Conservation (phyloP, 64 coral and sea anemone genomes). For the Cladopsammia gracilis region DNA sequence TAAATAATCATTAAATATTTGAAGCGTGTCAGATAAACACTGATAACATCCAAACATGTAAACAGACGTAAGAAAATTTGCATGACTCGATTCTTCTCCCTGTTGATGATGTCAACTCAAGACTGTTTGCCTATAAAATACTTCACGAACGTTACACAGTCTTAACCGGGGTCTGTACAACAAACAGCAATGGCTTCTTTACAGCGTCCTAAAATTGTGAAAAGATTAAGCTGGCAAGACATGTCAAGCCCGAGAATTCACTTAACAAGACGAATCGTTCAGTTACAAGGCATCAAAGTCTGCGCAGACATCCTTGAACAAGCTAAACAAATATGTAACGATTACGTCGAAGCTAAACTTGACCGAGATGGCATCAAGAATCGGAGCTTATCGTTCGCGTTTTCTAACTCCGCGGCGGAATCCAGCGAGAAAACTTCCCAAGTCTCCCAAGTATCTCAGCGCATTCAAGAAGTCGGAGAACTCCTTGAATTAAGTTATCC, state of each 20-base stretch:
- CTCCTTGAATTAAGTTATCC: conserved; percentile 86
- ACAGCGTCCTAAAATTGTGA: conserved; percentile 76
- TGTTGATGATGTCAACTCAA: background rate
- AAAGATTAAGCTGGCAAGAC: conserved; percentile 88
- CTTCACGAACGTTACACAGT: background rate
- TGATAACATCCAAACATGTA: background rate
- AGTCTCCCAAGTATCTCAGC: conserved; percentile 69
- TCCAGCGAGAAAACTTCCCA: conserved; percentile 19
- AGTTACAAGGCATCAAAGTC: conserved; percentile 80
- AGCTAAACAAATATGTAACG: conserved; percentile 80
- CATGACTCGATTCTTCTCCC: background rate
- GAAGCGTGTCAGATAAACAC: conserved; percentile 4
- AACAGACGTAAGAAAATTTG: conserved; percentile 11
- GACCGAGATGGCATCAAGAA: conserved; percentile 75
- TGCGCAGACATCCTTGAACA: conserved; percentile 81
- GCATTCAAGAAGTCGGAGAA: conserved; percentile 82
- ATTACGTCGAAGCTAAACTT: conserved; percentile 82
- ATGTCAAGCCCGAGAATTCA: conserved; percentile 85
- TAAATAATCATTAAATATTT: conserved; percentile 25
- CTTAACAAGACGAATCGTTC: conserved; percentile 84
- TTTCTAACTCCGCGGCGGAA: conserved; percentile 30
- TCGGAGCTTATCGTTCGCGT: conserved; percentile 18
- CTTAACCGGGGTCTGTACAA: background rate
- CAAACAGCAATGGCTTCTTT: conserved; percentile 58
- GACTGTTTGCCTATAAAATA: background rate